Evolutionary conservation across 1,140 invertebrate genomes (phyloP), one percentile per base, ranked within the genome.

Genomic region (Zeugodacus cucurbitae): DNA sequence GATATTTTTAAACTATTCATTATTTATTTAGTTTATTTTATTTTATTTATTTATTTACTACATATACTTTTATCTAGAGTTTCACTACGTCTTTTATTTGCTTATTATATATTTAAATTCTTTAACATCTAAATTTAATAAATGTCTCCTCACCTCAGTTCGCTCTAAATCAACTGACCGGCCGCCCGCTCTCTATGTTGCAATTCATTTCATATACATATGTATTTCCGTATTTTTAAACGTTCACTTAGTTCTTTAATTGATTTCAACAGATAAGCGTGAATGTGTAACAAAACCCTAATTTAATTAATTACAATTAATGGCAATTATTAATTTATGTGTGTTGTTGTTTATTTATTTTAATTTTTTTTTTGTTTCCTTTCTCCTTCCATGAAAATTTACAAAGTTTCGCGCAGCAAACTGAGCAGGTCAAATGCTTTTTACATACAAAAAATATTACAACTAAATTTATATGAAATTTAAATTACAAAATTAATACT

Each of bases 361-460:
- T 41, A 0, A 17, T 58, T 26, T 11, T 57, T 48, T 44, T 82
- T 20, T 54, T 11, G 8, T 7, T 70, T 6, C n/a, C 37, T 37
- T 44, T 59, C 5, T 26, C 6, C 54, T 32, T 88, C 22, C 54
- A 74, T 88, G 48, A 74, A 58, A 82, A 88, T 88, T 22, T 74
- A 74, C 62, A 74, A 82, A 82, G 74, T 82, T 82, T 34, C 22
- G 74, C 44, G 37, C 20, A 29, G 34, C 22, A 48, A 82, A 54
- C 44, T 48, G 44, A 48, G 74, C n/a, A 5, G 26, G 8, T 29
- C 26, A 48, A 82, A 82, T n/a, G 32, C 34, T 74, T 82, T 48
- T 82, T 82, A 82, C 22, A 48, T 82, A 82, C 41, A 82, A 82
- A 82, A 29, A 82, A 82, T 74, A n/a, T 82, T 82, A 82, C 67